Base-by-base conservation (phyloP, 2,888 invertebrate species). In the Keiferia lycopersicella region DNA sequence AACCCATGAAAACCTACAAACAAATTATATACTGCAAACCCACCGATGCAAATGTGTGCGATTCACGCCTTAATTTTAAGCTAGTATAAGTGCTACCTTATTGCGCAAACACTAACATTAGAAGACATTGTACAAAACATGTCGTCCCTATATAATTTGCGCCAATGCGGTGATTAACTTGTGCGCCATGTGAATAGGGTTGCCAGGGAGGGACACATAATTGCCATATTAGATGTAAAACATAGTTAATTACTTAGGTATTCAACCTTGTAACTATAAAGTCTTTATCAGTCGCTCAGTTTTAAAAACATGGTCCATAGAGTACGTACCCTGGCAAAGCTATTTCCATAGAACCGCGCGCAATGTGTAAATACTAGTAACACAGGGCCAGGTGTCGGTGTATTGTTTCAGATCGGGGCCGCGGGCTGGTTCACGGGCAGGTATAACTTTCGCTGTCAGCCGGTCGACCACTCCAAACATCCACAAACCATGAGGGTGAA, bases 381-480 rank as follows among this genome's bases (percentile, higher is more conserved):
- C 78, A 74, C 75, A 84, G 84, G 86, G 85, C 78, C 76, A 80
- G 90, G 88, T 91, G 87, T 84, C 81, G 88, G 87, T 80, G 75
- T 89, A 84, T 92, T 92, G 92, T 95, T 95, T 92, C 95, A 97
- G 97, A 95, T 97, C 93, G 95, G 94, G 88, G 93, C 95, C 93
- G 94, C 96, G 85, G 98, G 98, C 88, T 98, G 98, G 98, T 95
- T 98, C 92, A 96, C 96, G 87, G 97, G 97, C 87, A 96, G 96
- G 88, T 98, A 98, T 95, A 98, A 95, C 93, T 95, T 96, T 93
- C 95, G 96, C 88, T 98, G 98, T 94, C 97, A 98, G 93, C 98
- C 98, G 81, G 98, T 98, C 90, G 97, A 98, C 94, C 97, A 98
- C 94, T 96, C 97, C 88, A 95, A 95, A 92, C 95, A 95, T 93